These are phyloP conservation scores for Lindbergichthys nudifrons DNA, from an alignment of 2,797 vertebrate genomes.

Conservation along the genomic window DNA sequence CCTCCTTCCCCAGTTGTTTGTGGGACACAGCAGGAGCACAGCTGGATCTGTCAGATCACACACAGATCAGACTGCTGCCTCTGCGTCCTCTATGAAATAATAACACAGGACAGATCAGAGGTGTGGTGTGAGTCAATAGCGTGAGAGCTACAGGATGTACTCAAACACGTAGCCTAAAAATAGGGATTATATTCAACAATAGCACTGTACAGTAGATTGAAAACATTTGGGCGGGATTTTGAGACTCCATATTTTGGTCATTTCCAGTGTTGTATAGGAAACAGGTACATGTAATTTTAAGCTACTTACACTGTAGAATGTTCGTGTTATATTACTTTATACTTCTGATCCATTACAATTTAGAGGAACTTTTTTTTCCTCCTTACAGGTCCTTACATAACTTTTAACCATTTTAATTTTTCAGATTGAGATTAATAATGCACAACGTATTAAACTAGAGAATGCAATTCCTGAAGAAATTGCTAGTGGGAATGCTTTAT, in stretches of 20 bases:
- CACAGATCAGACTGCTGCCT: not conserved
- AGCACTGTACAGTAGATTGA: not conserved
- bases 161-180: not conserved
- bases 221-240: not conserved
- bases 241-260: not conserved
- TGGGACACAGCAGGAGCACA: constrained; percentile 14
- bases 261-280: not conserved
- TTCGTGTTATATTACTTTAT: not conserved
- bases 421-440: not conserved
- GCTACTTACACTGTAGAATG: not conserved
- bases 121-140: not conserved
- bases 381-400: not conserved
- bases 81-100: not conserved
- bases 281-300: not conserved
- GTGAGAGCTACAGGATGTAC: not conserved
- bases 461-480: not conserved
- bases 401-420: not conserved
- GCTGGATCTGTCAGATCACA: constrained; percentile 26
- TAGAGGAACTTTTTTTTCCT: not conserved
- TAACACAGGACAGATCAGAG: not conserved
- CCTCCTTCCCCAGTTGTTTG: not conserved
- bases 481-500: not conserved
- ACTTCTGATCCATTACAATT: not conserved
- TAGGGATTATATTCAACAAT: not conserved
- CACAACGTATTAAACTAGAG: not conserved